Percentiles rank a stretch among this genome's conserved stretches.
phyloP scores from a whole-genome alignment of 2,113 vertebrate species.

The Orycteropus afer region DNA sequence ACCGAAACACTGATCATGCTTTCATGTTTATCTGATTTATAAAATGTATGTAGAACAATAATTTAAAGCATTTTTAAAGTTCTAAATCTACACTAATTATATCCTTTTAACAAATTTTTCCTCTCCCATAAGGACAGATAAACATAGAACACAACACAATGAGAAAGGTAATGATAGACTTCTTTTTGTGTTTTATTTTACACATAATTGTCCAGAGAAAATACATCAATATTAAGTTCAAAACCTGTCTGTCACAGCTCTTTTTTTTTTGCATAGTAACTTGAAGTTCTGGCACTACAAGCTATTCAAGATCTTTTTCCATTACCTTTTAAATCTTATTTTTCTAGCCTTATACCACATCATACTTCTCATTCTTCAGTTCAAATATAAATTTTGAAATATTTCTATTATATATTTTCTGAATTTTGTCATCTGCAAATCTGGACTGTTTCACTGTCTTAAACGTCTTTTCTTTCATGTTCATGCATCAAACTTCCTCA shows the following conservation, averaged over 20 bases:
- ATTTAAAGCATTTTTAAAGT: constrained; percentile 6
- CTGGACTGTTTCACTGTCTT: neutral
- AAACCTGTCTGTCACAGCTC: neutral
- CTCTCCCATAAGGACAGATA: neutral
- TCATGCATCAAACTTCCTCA: neutral
- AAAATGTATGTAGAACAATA: neutral
- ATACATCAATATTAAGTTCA: neutral
- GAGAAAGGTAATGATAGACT: neutral
- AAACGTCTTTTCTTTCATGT: neutral
- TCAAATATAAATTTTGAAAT: neutral
- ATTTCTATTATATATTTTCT: neutral
- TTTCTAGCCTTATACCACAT: neutral
- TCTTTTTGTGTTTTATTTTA: neutral
- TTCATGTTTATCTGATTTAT: neutral
- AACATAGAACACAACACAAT: neutral
- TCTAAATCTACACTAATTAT: neutral
- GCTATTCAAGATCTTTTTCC: neutral
- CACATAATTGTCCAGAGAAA: neutral
- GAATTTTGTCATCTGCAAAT: neutral
- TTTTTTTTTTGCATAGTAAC: neutral
- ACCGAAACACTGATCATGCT: neutral
- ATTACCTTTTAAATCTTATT: neutral
- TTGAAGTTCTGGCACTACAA: neutral
- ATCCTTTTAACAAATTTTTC: neutral
- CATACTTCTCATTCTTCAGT: neutral